Conservation (phyloP, 2,113 vertebrate genomes). For the Cepphus grylle region DNA sequence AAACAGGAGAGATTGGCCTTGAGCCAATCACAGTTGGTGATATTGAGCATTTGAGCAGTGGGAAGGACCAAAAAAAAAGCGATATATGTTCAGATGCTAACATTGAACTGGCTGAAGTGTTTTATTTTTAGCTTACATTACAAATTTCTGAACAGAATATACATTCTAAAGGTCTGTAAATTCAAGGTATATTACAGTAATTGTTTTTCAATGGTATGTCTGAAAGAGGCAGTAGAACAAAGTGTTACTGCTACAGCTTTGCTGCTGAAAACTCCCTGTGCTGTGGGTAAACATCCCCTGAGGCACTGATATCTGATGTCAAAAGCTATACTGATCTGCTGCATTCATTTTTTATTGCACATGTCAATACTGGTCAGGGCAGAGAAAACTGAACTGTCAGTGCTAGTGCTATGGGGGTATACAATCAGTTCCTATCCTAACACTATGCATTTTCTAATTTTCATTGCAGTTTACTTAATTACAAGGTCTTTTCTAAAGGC, state of each 20-base stretch:
- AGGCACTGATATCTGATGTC: constrained; percentile 1
- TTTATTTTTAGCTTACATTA: not conserved
- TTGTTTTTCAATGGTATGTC: not conserved
- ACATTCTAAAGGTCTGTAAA: not conserved
- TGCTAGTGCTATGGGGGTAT: not conserved
- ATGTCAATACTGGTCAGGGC: not conserved
- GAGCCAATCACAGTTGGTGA: not conserved
- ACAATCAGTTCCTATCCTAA: not conserved
- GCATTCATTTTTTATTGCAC: constrained; percentile 29
- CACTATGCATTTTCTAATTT: not conserved
- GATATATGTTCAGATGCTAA: not conserved
- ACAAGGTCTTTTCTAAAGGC: not conserved
- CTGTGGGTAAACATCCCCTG: not conserved
- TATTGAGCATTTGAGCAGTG: not conserved
- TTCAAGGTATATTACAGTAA: not conserved
- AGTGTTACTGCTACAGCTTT: not conserved
- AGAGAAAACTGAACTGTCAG: not conserved
- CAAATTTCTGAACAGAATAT: not conserved
- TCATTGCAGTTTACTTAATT: not conserved
- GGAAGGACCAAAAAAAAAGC: not conserved
- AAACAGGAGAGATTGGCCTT: not conserved
- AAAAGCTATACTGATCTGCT: not conserved
- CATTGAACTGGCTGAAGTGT: not conserved
- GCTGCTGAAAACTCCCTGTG: not conserved
- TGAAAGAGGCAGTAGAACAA: not conserved